Evolutionary conservation across 2,888 invertebrate species (phyloP).

Genomic region (Limnephilus marmoratus): DNA sequence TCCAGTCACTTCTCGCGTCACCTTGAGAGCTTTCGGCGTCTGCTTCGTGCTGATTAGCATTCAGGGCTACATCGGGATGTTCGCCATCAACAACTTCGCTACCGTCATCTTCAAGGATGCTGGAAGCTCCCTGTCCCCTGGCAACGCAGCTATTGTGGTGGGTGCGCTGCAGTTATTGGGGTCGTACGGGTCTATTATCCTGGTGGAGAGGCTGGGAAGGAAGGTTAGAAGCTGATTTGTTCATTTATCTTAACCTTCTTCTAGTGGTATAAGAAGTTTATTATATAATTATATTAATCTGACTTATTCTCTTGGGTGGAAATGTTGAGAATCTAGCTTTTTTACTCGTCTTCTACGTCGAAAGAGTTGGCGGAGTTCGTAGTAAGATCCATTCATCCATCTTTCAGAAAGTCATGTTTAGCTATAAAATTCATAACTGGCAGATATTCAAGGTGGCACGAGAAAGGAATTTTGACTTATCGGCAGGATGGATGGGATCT

Average conservation of each 20-base stretch:
- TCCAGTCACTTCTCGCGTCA: slow-evolving; percentile 67
- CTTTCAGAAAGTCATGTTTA: too few relatives aligned
- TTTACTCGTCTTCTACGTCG: too few relatives aligned
- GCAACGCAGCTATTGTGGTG: slow-evolving; percentile 50
- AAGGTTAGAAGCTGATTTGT: slow-evolving; percentile 48
- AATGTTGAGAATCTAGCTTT: too few relatives aligned
- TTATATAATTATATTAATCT: too few relatives aligned
- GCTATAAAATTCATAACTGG: too few relatives aligned
- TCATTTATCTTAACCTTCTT: neutral
- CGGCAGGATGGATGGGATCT: too few relatives aligned
- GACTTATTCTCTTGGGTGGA: too few relatives aligned
- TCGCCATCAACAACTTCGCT: slow-evolving; percentile 69
- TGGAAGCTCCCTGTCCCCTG: slow-evolving; percentile 51
- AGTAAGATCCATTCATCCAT: too few relatives aligned
- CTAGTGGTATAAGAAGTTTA: neutral
- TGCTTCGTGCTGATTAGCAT: slow-evolving; percentile 68
- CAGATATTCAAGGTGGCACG: too few relatives aligned
- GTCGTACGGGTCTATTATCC: slow-evolving; percentile 52
- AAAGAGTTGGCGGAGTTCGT: too few relatives aligned
- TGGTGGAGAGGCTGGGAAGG: slow-evolving; percentile 55
- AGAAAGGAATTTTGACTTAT: too few relatives aligned
- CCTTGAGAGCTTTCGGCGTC: slow-evolving; percentile 67
- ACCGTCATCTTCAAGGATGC: slow-evolving; percentile 67
- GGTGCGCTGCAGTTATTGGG: slow-evolving; percentile 52
- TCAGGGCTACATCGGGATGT: slow-evolving; percentile 70